A percentile compares a stretch with the other conserved stretches of the same genome.
Evolutionary conservation across 2,797 vertebrate species (phyloP).

Genomic region (Heterohyrax brucei): DNA sequence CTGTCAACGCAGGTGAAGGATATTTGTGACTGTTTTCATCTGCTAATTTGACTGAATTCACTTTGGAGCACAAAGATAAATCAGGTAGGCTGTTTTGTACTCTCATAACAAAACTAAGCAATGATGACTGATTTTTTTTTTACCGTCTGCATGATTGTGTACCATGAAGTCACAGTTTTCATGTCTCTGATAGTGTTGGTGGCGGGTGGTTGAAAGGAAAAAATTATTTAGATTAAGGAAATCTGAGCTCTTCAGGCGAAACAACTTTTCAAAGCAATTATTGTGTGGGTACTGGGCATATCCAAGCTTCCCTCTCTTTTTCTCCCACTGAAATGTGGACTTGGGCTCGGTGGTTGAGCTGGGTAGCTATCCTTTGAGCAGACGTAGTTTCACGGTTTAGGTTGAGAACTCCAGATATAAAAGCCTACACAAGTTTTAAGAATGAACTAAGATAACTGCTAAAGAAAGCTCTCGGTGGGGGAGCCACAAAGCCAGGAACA

Average conservation of each 20-base stretch:
- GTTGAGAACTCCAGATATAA: constrained; percentile 76
- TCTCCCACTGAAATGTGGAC: constrained; percentile 56
- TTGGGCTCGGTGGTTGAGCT: constrained; percentile 33
- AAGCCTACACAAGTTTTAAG: constrained; percentile 77
- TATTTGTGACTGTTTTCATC: background rate
- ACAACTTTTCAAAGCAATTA: background rate
- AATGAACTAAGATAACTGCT: constrained; percentile 73
- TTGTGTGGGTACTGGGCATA: constrained; percentile 36
- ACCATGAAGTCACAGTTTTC: background rate
- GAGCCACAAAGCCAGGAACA: constrained; percentile 54
- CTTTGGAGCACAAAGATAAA: background rate
- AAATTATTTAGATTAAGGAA: constrained; percentile 31
- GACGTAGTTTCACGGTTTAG: constrained; percentile 63
- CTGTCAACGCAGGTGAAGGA: background rate
- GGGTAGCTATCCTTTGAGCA: constrained; percentile 63
- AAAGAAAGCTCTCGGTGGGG: constrained; percentile 48
- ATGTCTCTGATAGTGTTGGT: background rate
- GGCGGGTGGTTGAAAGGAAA: background rate
- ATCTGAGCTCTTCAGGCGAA: constrained; percentile 50
- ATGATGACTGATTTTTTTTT: background rate
- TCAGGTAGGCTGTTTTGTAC: background rate
- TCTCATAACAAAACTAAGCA: background rate
- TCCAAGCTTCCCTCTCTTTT: background rate
- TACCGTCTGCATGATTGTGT: background rate
- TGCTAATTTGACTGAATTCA: background rate